These are phyloP conservation scores for Xenops minutus DNA, from an alignment of 2,797 vertebrate species.

Conservation along the genomic window DNA sequence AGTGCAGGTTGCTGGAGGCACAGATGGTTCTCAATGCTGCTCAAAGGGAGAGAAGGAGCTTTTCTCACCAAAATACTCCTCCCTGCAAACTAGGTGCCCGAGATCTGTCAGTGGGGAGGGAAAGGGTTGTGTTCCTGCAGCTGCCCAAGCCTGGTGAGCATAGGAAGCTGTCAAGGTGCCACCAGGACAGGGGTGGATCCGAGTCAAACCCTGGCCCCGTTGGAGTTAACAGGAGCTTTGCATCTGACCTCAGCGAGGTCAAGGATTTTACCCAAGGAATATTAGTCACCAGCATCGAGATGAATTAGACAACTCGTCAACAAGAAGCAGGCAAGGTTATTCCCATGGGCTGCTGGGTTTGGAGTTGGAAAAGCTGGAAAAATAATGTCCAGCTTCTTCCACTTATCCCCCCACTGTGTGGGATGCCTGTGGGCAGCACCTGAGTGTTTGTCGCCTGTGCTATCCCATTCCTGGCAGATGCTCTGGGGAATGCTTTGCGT, in stretches of 20 bases:
- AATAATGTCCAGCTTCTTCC: not conserved
- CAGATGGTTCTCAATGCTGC: rapidly evolving
- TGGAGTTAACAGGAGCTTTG: not conserved
- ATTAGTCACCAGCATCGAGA: not conserved
- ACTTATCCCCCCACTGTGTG: not conserved
- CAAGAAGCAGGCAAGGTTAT: not conserved
- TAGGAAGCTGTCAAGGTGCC: not conserved
- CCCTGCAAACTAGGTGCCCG: not conserved
- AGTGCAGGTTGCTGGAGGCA: not conserved
- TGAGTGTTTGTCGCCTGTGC: not conserved
- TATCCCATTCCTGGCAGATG: not conserved
- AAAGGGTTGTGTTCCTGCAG: not conserved
- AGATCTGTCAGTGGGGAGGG: not conserved
- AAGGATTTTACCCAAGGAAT: not conserved
- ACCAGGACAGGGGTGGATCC: rapidly evolving
- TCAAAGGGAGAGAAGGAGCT: not conserved
- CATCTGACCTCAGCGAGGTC: not conserved
- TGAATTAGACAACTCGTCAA: slow-evolving; percentile 2
- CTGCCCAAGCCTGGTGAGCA: not conserved
- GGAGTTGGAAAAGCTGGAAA: not conserved
- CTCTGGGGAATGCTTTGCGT: not conserved
- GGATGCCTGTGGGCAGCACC: not conserved
- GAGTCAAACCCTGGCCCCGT: not conserved
- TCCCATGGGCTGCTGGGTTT: not conserved
- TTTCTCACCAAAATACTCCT: not conserved